Percentiles rank a stretch among this genome's conserved stretches.
These are phyloP conservation scores for Gorsachius magnificus DNA, from an alignment of 2,797 vertebrate species.

Conservation along the genomic window DNA sequence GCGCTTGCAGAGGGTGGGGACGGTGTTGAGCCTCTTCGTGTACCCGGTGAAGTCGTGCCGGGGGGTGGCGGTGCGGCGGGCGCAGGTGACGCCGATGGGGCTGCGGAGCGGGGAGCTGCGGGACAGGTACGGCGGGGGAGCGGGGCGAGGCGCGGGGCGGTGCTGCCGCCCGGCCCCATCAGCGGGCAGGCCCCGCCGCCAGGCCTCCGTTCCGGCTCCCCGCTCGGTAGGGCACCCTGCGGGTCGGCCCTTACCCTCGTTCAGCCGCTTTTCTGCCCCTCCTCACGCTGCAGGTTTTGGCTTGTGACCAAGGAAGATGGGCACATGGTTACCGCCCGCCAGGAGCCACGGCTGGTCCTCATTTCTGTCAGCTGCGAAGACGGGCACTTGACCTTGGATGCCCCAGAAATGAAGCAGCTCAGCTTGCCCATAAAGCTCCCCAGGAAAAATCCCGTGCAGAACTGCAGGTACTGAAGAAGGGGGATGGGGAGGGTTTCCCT, in stretches of 20 bases:
- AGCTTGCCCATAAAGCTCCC: conserved; percentile 75
- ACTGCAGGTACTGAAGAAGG: conserved; percentile 84
- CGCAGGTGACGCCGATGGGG: conserved; percentile 80
- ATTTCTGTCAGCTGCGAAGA: conserved; percentile 75
- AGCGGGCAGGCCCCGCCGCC: background rate
- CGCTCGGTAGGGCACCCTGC: no score
- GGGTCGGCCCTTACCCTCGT: background rate
- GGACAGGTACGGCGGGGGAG: conserved; percentile 81
- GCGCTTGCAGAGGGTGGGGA: conserved; percentile 78
- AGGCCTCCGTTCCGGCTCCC: background rate
- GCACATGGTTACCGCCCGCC: conserved; percentile 89
- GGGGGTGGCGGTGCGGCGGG: conserved; percentile 76
- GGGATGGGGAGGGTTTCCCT: rapidly evolving
- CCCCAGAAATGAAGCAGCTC: conserved; percentile 82
- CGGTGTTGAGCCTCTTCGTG: conserved; percentile 84
- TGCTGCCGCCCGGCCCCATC: no score
- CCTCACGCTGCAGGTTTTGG: conserved; percentile 85
- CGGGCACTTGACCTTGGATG: conserved; percentile 75
- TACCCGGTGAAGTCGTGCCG: conserved; percentile 91
- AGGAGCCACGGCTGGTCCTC: conserved; percentile 89
- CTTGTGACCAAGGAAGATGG: conserved; percentile 88
- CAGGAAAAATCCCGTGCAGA: conserved; percentile 62
- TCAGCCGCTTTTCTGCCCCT: background rate
- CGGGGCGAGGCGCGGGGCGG: no score
- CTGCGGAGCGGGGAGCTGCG: conserved; percentile 83